Evolutionary conservation across 92 coral and sea anemone genomes (phyloP), one percentile per base, ranked within the genome.

Genomic region (Chrysogorgia sp.): DNA sequence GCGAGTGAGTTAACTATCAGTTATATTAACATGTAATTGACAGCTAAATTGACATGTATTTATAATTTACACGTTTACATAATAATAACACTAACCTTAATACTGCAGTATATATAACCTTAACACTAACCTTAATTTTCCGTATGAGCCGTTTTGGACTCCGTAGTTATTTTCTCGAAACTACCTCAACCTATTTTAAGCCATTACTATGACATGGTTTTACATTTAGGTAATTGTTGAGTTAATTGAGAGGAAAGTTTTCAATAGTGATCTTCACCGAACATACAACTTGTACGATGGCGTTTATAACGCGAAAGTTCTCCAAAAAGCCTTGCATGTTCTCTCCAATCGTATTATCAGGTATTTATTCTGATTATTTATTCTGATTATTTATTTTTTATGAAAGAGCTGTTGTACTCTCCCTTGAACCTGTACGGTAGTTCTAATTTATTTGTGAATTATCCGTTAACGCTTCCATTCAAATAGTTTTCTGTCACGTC

Each of bases 251-350:
- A 86, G 87, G 82, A 90, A 93, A 76, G 92, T 85, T 26, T 74
- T 93, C 7, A 92, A 93, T 84, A 91, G 91, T 20, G 97, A 93
- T 56, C 83, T 91, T 2, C 97, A 93, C 43, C 60, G 96, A 32
- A 88, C 97, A 6, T 88, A 88, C 85, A 93, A 93, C 82, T 87
- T 93, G 90, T 93, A 93, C 52, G 96, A 93, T 85, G 97, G 93
- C 19, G 65, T 93, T 1, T 93, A 93, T 81, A 93, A 91, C 58
- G 86, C 86, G 37, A 82, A 85, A 61, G 97, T 93, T 14, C 81
- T 93, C 7, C 91, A 86, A 79, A 93, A 93, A 71, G 84, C 97
- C 7, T 37, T 88, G 59, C 88, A 88, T 31, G 89, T 93, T 96
- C 89, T 91, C 3, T 83, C 90, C 0, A 88, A 80, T 49, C 87